Percentiles rank a stretch among this genome's conserved stretches.
phyloP scores from a whole-genome alignment of 2,113 vertebrate genomes.

The Murina feae region DNA sequence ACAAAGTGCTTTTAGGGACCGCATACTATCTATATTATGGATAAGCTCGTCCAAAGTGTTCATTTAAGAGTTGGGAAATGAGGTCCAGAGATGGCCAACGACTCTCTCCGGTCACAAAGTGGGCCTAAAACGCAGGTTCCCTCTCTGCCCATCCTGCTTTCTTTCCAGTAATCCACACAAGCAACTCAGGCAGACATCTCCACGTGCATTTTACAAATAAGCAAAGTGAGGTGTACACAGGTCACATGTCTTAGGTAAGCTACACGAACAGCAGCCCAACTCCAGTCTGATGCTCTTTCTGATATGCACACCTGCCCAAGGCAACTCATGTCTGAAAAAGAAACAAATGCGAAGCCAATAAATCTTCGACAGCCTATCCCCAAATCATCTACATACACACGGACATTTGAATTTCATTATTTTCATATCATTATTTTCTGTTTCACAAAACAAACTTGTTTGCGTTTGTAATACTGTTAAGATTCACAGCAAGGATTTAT shows the following conservation, averaged over 20 bases:
- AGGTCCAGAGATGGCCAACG: not conserved
- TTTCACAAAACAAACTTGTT: not conserved
- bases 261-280: not conserved
- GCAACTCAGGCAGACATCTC: not conserved
- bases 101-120: not conserved
- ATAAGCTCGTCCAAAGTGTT: not conserved
- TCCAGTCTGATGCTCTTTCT: not conserved
- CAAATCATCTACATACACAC: not conserved
- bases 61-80: not conserved
- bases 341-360: not conserved
- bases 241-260: not conserved
- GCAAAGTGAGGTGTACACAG: not conserved
- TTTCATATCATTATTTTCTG: constrained; percentile 2
- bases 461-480: not conserved
- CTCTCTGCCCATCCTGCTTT: not conserved
- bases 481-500: not conserved
- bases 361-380: not conserved
- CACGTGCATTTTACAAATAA: not conserved
- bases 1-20: not conserved
- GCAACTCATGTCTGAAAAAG: not conserved
- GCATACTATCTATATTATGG: not conserved
- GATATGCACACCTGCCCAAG: not conserved
- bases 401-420: not conserved
- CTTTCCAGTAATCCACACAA: not conserved
- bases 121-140: not conserved